Base-by-base conservation (phyloP, 2,888 invertebrate species). In the Agonopterix arenella region DNA sequence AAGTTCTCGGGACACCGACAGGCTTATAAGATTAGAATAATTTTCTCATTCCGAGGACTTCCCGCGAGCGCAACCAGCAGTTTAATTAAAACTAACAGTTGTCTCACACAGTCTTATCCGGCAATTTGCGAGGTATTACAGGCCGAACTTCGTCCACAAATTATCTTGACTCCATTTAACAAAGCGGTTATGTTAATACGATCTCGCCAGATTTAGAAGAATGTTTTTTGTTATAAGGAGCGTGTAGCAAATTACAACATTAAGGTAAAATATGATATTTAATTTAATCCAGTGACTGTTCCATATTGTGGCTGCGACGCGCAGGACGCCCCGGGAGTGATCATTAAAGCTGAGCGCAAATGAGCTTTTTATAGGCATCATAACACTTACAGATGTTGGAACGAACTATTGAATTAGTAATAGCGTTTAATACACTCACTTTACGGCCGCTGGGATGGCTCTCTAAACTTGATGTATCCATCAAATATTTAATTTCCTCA, bases 51-150 rank as follows among this genome's bases (percentile, higher is more conserved):
- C 78, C 74, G 70, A 80, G 77, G 77, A 77, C 74, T 82, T 76
- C 79, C 81, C 77, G 79, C 83, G 80, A 83, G 74, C 76, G 74
- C 77, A 76, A 85, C 80, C 86, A 83, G 84, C 84, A 80, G 85
- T 88, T 89, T 86, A 89, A 89, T 89, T 88, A 88, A 89, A 89
- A 88, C 88, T 88, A 89, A 86, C 88, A 88, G 88, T 88, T 88
- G 86, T 86, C 88, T 85, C 85, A 83, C 86, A 84, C 88, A 84
- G 88, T 86, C 85, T 86, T 84, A 85, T 84, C 84, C 86, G 76
- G 84, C 86, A 89, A 89, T 89, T 89, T 89, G 88, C 85, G 84
- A 86, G 84, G 85, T 84, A 88, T 88, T 85, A 88, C 84, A 82
- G 81, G 83, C 80, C 82, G 73, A 89, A 89, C 82, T 88, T 86